Percentiles rank a stretch among this genome's conserved stretches.
phyloP scores from a whole-genome alignment of 2,113 vertebrate genomes.

The Syngnathus floridae region DNA sequence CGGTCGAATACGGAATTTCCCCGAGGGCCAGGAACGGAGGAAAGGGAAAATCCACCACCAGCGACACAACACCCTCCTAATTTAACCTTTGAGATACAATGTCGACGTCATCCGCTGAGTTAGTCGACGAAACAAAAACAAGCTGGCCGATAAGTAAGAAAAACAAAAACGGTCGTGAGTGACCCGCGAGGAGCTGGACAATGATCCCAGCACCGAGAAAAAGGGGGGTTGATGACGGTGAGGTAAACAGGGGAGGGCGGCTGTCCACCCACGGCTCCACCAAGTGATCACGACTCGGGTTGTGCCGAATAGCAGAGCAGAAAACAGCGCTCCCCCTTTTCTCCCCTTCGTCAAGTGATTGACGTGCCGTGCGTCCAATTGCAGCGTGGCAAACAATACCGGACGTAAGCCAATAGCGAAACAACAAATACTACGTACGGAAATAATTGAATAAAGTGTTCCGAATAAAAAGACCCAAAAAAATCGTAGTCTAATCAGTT shows the following conservation, averaged over 20 bases:
- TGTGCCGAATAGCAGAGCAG: constrained; percentile 50
- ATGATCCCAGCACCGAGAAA: background rate
- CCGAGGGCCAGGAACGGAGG: constrained; percentile 24
- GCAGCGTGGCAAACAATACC: background rate
- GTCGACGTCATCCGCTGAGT: background rate
- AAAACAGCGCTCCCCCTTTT: constrained; percentile 30
- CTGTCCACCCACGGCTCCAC: constrained; percentile 52
- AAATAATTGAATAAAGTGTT: background rate
- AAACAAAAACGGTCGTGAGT: background rate
- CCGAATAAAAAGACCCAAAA: background rate
- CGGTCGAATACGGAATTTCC: constrained; percentile 17
- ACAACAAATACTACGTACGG: background rate
- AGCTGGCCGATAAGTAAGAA: background rate
- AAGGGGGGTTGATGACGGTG: constrained; percentile 8
- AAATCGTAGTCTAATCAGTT: background rate
- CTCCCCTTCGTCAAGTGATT: constrained; percentile 30
- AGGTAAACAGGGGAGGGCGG: constrained; percentile 35
- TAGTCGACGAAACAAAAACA: background rate
- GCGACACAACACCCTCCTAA: constrained; percentile 26
- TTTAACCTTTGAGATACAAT: constrained; percentile 25
- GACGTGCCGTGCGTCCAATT: constrained; percentile 50
- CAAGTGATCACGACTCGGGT: constrained; percentile 62
- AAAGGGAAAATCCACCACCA: constrained; percentile 48
- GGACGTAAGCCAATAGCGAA: background rate
- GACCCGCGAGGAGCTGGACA: constrained; percentile 4